Evolutionary conservation across 2,888 invertebrate genomes (phyloP).

Genomic region (Eristalinus aeneus): DNA sequence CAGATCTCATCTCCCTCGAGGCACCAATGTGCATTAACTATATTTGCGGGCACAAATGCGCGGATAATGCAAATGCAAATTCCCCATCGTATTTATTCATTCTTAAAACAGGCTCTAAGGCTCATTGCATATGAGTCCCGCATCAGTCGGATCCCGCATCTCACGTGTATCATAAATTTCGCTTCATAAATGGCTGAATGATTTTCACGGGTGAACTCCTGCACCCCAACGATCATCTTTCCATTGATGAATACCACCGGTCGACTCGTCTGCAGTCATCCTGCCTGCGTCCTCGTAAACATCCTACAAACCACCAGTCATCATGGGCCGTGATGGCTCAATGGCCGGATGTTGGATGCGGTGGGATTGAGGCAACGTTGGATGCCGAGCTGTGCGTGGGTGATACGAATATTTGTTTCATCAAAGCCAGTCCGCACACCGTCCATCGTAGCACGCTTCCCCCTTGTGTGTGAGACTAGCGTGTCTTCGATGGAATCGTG

Average conservation of each 20-base stretch:
- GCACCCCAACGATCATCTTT: background rate
- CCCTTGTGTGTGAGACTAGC: background rate
- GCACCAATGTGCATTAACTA: too few species aligned
- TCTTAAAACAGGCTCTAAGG: background rate
- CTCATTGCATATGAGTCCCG: background rate
- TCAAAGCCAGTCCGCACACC: background rate
- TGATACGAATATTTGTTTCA: background rate
- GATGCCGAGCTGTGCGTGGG: background rate
- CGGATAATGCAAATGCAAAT: background rate
- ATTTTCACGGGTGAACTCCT: background rate
- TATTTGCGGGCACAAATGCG: background rate
- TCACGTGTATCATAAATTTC: background rate
- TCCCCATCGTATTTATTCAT: background rate
- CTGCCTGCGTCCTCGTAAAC: background rate
- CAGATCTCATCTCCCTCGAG: too few species aligned
- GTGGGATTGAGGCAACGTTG: background rate
- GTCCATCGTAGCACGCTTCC: background rate
- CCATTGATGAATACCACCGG: background rate
- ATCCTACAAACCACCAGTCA: background rate
- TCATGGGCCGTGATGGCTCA: background rate
- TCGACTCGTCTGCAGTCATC: background rate
- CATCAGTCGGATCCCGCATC: background rate
- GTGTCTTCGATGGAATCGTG: slow-evolving; percentile 26
- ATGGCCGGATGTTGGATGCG: background rate
- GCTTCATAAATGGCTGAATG: background rate